Base-by-base conservation (phyloP, 2,113 vertebrate genomes). In the Litocranius walleri region DNA sequence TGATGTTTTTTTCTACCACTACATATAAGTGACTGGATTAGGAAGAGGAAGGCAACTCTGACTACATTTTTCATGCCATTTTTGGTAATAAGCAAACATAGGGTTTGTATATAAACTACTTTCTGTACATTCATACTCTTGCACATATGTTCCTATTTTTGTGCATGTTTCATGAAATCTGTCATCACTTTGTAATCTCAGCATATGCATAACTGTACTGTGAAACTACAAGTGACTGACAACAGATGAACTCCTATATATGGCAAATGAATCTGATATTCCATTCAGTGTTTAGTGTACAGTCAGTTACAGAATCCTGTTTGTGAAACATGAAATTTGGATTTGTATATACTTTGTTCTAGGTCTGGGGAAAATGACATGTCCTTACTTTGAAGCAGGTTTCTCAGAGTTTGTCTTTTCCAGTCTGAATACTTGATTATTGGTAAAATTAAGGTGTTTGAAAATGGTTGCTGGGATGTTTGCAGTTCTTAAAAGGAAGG, bases 381-480 rank as follows among this genome's bases (percentile, higher is more conserved):
- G 50, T n/a, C 25, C 45, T 83, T 19, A 83, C 10, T 61, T 56
- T 56, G 59, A 84, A 84, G 67, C 1, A 17, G 62, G 15, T 90
- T 81, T 95, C 23, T 94, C 87, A 62, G 45, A 74, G 59, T 86
- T 87, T 94, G 54, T 90, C 25, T 96, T 96, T 88, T 33, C 45
- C 29, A 23, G 71, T 84, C 19, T 62, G 36, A 12, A 71, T 36
- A 19, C 54, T 2, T 61, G 27, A 88, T 50, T 64, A 89, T 59
- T 77, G 64, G n/a, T 86, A 54, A 91, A 94, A 81, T 36, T 67
- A 3, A 94, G 50, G 23, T 84, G n/a, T 45, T 71, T 84, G 43
- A 83, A 90, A 92, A 83, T 90, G 30, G 50, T 94, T 86, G 16
- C 59, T 77, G 5, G 40, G 56, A 88, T 62, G 4, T 52, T 96